A percentile compares a stretch with the other conserved stretches of the same genome.
Evolutionary conservation across 1,140 invertebrate species (phyloP).

Genomic region (Drosophila sturtevanti): DNA sequence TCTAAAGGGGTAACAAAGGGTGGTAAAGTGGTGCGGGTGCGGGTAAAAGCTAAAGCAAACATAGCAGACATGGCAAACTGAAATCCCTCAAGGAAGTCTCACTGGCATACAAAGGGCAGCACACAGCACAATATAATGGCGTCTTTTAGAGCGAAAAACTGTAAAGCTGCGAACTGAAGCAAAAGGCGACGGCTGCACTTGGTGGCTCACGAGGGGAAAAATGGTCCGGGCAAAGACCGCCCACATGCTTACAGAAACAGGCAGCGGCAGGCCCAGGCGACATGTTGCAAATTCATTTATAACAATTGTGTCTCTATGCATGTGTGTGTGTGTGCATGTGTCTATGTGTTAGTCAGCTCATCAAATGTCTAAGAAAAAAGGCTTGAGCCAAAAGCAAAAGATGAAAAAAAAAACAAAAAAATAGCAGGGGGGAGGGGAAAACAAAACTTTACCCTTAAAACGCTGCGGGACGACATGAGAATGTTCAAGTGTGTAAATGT

Average conservation of each 20-base stretch:
- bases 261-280: constrained; percentile 25
- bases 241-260: constrained; percentile 61
- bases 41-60: constrained; percentile 12
- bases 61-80: constrained; percentile 42
- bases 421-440: not conserved
- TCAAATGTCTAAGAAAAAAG: constrained; percentile 53
- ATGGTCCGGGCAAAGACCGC: constrained; percentile 38
- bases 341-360: constrained; percentile 41
- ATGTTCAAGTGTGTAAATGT: constrained; percentile 65
- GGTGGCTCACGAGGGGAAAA: not conserved
- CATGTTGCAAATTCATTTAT: constrained; percentile 73
- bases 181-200: constrained; percentile 1
- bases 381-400: constrained; percentile 33
- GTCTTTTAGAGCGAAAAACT: constrained; percentile 22
- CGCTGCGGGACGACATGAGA: constrained; percentile 59
- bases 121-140: constrained; percentile 18
- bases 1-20: constrained; percentile 9
- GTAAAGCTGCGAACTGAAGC: constrained; percentile 28
- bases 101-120: constrained; percentile 39
- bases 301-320: constrained; percentile 50
- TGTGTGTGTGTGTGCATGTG: constrained; percentile 17
- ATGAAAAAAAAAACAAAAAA: not conserved
- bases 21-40: not conserved
- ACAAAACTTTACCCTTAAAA: constrained; percentile 37
- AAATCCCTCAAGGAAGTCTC: constrained; percentile 62